Conservation (phyloP, 2,888 invertebrate genomes). For the Therioaphis trifolii region DNA sequence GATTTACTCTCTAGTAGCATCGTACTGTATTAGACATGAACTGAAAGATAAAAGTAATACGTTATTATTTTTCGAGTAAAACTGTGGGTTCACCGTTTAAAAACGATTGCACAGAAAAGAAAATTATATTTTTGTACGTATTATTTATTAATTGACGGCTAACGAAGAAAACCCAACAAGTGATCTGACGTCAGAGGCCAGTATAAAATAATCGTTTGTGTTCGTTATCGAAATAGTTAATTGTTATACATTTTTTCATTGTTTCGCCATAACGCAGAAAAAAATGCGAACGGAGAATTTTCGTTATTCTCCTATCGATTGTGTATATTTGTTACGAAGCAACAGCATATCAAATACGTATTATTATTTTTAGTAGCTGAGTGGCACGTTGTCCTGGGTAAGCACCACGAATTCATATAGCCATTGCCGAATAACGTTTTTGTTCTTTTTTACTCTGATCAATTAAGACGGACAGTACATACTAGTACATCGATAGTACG, state of each 20-base stretch:
- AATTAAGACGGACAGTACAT: constrained; percentile 1
- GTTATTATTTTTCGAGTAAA: background rate
- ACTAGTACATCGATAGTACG: background rate
- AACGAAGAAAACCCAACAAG: background rate
- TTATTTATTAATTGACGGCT: background rate
- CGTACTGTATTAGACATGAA: background rate
- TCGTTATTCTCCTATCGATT: background rate
- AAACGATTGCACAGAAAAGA: background rate
- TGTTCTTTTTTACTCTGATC: background rate
- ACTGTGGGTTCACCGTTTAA: background rate
- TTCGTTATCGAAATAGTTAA: background rate
- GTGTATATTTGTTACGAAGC: background rate
- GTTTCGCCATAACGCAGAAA: background rate
- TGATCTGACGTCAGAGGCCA: background rate
- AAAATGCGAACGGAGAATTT: background rate
- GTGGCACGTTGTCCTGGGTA: no score
- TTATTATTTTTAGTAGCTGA: background rate
- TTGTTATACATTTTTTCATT: background rate
- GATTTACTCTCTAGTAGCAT: background rate
- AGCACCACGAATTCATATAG: background rate
- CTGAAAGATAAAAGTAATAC: background rate
- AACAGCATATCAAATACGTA: background rate
- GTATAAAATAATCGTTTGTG: background rate
- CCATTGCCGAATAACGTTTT: background rate
- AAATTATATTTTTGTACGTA: background rate